These are phyloP conservation scores for Channa maculata DNA, from an alignment of 2,113 vertebrate species.

Conservation along the genomic window DNA sequence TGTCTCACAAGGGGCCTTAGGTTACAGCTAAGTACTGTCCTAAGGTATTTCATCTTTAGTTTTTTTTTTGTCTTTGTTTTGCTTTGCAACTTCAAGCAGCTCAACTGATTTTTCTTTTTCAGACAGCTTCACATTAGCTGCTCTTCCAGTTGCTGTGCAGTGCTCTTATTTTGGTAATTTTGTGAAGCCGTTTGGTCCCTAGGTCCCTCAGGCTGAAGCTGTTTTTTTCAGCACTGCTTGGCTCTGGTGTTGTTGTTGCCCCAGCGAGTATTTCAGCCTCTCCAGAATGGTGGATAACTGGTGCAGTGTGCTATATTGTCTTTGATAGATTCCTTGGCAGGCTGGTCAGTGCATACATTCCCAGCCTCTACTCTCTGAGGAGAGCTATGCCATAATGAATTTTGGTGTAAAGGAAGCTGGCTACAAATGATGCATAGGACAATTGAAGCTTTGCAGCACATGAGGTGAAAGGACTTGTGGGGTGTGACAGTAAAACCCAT, in stretches of 20 bases:
- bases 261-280: conserved; percentile 56
- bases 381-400: conserved; percentile 64
- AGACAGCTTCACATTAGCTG: not conserved
- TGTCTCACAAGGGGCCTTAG: conserved; percentile 59
- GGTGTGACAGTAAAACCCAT: conserved; percentile 69
- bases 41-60: conserved; percentile 55
- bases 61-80: conserved; percentile 36
- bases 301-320: conserved; percentile 67
- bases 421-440: conserved; percentile 71
- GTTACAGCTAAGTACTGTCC: conserved; percentile 63
- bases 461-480: conserved; percentile 63
- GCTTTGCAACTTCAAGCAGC: not conserved
- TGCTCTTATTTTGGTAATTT: conserved; percentile 16
- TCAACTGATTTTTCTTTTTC: conserved; percentile 13
- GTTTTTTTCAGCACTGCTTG: conserved; percentile 35
- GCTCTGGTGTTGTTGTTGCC: conserved; percentile 52
- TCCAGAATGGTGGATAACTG: conserved; percentile 37
- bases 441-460: conserved; percentile 62
- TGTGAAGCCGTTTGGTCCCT: conserved; percentile 4
- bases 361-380: conserved; percentile 58
- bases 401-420: conserved; percentile 54
- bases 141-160: conserved; percentile 2
- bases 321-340: conserved; percentile 75
- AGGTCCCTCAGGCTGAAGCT: conserved; percentile 15
- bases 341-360: conserved; percentile 58